phyloP scores from a whole-genome alignment of 2,797 vertebrate species.

The Rhinella marina region DNA sequence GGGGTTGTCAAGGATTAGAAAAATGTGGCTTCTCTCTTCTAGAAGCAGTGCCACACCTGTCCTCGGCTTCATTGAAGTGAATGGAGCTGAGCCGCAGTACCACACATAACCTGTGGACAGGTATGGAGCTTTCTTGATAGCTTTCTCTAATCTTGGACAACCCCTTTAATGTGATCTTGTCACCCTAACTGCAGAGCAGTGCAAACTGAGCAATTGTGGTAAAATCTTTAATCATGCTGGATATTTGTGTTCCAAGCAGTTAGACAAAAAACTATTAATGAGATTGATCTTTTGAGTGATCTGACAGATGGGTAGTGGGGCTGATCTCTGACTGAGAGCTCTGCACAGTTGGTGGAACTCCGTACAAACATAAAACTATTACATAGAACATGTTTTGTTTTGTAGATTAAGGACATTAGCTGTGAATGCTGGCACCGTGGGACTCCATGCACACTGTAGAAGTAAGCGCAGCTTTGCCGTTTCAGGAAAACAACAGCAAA shows the following conservation, averaged over 20 bases:
- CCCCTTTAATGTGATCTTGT: background rate
- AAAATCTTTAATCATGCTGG: background rate
- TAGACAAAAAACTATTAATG: background rate
- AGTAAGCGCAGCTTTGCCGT: background rate
- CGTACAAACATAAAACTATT: background rate
- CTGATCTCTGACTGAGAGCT: background rate
- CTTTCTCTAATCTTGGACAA: no score
- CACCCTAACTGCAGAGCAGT: background rate
- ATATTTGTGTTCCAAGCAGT: background rate
- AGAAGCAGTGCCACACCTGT: no score
- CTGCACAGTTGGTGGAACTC: background rate
- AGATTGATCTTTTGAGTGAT: constrained; percentile 1
- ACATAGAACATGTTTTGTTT: background rate
- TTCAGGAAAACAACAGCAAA: background rate
- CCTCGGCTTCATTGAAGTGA: no score
- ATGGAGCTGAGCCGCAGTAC: no score
- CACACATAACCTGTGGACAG: no score
- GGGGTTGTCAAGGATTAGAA: no score
- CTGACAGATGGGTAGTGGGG: background rate
- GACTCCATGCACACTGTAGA: background rate
- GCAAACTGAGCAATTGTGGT: background rate
- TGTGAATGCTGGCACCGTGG: background rate
- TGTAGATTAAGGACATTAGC: constrained; percentile 1
- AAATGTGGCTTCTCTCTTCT: no score
- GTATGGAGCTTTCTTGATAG: no score